Evolutionary conservation across 2,113 vertebrate species (phyloP).

Genomic region (Scophthalmus maximus): DNA sequence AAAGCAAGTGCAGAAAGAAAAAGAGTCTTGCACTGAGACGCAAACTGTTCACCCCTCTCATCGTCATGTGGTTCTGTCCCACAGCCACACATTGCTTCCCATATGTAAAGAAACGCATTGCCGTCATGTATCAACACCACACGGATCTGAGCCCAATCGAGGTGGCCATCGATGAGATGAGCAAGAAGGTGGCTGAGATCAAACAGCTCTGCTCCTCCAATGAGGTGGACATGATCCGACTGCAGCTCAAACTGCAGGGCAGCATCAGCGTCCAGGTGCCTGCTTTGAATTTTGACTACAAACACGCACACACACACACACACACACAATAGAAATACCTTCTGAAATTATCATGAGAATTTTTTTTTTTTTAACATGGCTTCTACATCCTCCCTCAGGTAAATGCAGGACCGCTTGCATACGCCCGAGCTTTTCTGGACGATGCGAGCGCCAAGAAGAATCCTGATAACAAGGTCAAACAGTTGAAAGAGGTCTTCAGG

Average conservation of each 20-base stretch:
- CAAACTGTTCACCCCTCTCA: not conserved
- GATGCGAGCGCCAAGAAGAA: slow-evolving; percentile 93
- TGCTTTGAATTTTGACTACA: not conserved
- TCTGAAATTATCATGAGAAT: not conserved
- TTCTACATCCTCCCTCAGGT: slow-evolving; percentile 81
- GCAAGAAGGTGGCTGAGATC: slow-evolving; percentile 95
- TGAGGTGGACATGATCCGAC: slow-evolving; percentile 98
- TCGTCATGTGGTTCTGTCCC: slow-evolving; percentile 15
- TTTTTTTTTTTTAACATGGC: not conserved
- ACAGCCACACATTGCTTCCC: slow-evolving; percentile 97
- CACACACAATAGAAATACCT: not conserved
- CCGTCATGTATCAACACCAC: slow-evolving; percentile 98
- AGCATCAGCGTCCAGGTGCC: slow-evolving; percentile 97
- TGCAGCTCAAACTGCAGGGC: slow-evolving; percentile 97
- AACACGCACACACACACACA: not conserved
- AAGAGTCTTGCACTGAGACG: not conserved
- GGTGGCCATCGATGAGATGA: slow-evolving; percentile 99
- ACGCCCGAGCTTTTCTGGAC: slow-evolving; percentile 96
- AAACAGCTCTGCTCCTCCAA: slow-evolving; percentile 91
- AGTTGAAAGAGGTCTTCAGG: slow-evolving; percentile 98
- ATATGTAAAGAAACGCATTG: slow-evolving; percentile 96
- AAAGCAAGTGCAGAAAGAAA: not conserved
- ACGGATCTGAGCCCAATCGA: slow-evolving; percentile 97
- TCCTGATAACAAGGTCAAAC: slow-evolving; percentile 97
- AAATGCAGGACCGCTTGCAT: slow-evolving; percentile 95